Percentiles rank a stretch among this genome's conserved stretches.
These are phyloP conservation scores for Philaenus spumarius DNA, from an alignment of 1,140 invertebrate species.

Conservation along the genomic window DNA sequence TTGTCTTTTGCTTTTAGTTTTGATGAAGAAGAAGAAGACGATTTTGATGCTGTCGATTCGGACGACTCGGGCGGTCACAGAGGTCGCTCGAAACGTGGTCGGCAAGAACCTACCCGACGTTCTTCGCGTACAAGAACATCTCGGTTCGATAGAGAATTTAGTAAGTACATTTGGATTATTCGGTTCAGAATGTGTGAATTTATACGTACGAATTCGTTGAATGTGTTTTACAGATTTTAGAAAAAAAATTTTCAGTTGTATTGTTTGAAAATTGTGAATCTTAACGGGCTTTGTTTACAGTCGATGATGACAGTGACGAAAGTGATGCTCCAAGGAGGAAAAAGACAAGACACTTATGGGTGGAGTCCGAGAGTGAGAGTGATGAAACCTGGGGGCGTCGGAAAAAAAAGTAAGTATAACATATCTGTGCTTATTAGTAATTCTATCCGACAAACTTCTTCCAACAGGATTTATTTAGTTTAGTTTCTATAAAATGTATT, in stretches of 20 bases:
- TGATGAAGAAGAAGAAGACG: constrained; percentile 54
- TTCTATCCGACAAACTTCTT: no score
- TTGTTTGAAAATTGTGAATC: no score
- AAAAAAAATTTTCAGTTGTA: no score
- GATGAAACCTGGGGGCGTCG: constrained; percentile 52
- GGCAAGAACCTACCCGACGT: constrained; percentile 44
- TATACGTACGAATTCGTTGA: neutral
- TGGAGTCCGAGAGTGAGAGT: constrained; percentile 49
- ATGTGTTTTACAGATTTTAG: no score
- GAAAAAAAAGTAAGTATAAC: constrained; percentile 42
- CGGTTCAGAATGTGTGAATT: neutral
- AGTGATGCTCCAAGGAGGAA: constrained; percentile 48
- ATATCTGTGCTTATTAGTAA: no score
- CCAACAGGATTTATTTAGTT: no score
- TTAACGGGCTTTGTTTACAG: constrained; percentile 28
- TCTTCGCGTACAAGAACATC: constrained; percentile 49
- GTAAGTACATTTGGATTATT: constrained; percentile 38
- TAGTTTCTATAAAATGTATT: no score
- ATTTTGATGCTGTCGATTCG: constrained; percentile 50
- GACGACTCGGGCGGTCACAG: constrained; percentile 44
- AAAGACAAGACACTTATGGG: constrained; percentile 45
- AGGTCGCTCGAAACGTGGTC: constrained; percentile 37
- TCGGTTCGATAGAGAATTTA: constrained; percentile 52
- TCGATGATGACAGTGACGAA: constrained; percentile 44
- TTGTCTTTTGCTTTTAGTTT: no score